Evolutionary conservation across 2,888 invertebrate genomes (phyloP), one percentile per base, ranked within the genome.

Genomic region (Stenodema calcarata): DNA sequence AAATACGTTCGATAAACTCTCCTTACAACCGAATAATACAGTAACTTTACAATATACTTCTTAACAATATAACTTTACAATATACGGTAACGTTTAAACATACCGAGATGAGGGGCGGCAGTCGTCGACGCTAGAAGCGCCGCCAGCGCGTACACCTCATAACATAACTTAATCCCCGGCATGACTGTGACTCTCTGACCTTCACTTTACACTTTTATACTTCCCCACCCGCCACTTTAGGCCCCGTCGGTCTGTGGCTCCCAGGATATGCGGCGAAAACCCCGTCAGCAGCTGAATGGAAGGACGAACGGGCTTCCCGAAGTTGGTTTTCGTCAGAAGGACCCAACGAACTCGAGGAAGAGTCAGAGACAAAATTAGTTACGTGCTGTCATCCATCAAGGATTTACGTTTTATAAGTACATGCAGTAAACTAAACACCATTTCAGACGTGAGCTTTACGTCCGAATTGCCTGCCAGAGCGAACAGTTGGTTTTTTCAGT

Each of bases 171-270:
- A 44, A 78, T 44, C 78, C 78, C 4, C 78, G 23, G 42, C 78
- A 78, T 78, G 41, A 78, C 78, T 78, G 41, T 78, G 78, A 1
- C 78, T 44, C n/a, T 27, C 78, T 78, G 78, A 78, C 78, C 78
- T 78, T 78, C 78, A 18, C 23, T 44, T n/a, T 18, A 42, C 18
- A 18, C 78, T 78, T 78, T 78, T 78, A 78, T 78, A 78, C 41
- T 12, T 41, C 41, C 78, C 78, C 78, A 62, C 62, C 27, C 7
- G 62, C 14, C 14, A 6, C n/a, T n/a, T 11, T 16, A 4, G 18
- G 62, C 18, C 18, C 27, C 23, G n/a, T 50, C n/a, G 14, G 23
- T 62, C 62, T 62, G 62, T 23, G 23, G 62, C 11, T 18, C 62
- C 62, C 62, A 9, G 62, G 62, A 18, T n/a, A 44, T 16, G 16